phyloP scores from a whole-genome alignment of 2,888 invertebrate genomes.

The Odontocerum albicorne region DNA sequence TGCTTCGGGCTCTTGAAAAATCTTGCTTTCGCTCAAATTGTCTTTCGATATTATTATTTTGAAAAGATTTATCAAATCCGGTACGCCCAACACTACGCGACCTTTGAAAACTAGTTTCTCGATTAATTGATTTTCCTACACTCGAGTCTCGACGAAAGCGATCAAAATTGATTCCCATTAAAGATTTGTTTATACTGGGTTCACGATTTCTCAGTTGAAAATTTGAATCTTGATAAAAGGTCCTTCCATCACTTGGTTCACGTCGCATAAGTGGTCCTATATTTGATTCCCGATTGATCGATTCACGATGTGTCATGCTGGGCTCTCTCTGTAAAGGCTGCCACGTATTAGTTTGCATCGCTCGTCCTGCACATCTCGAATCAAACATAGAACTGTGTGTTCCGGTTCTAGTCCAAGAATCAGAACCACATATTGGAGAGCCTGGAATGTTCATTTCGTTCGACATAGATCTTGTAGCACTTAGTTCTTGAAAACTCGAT shows the following conservation, averaged over 20 bases:
- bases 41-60: neutral
- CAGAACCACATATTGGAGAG: neutral
- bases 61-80: neutral
- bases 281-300: conserved; percentile 2
- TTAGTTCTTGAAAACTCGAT: neutral
- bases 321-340: conserved; percentile 3
- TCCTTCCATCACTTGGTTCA: conserved; percentile 7
- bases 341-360: neutral
- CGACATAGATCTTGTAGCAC: neutral
- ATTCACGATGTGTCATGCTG: conserved; percentile 2
- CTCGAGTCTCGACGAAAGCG: neutral
- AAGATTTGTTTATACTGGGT: no score
- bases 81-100: conserved; percentile 9
- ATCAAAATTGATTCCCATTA: no score
- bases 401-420: neutral
- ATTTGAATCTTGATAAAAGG: neutral
- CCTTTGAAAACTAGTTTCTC: neutral
- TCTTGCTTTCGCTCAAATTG: neutral
- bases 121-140: neutral
- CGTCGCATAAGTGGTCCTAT: neutral
- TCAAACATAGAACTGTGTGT: no score
- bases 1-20: neutral
- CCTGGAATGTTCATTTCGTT: neutral
- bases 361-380: no score
- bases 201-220: no score